Conservation (phyloP, 92 coral and sea anemone genomes). For the Porites cylindrica region DNA sequence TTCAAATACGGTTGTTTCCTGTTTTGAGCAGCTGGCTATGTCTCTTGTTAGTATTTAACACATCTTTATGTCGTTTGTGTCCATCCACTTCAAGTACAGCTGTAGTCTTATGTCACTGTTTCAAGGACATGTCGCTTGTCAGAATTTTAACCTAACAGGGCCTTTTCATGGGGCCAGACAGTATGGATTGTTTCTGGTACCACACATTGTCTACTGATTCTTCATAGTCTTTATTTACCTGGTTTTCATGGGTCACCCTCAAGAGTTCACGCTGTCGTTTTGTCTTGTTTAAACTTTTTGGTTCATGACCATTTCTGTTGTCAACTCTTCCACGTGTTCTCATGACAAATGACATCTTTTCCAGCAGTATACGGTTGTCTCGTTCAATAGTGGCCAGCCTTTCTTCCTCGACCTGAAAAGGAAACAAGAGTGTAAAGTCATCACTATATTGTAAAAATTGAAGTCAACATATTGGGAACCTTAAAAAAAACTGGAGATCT, state of each 20-base stretch:
- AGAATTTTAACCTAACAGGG: too few species aligned
- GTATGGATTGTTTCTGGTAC: too few species aligned
- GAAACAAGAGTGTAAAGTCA: background rate
- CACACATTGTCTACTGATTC: background rate
- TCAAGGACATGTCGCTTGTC: too few species aligned
- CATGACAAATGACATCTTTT: constrained; percentile 97
- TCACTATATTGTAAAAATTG: background rate
- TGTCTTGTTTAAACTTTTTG: constrained; percentile 95
- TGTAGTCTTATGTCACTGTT: too few species aligned
- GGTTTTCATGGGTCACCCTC: constrained; percentile 97
- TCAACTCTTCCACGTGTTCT: constrained; percentile 97
- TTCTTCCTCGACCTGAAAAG: constrained; percentile 88
- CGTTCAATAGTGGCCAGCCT: constrained; percentile 92
- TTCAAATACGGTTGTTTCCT: too few species aligned
- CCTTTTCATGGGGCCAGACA: too few species aligned
- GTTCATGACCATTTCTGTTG: constrained; percentile 91
- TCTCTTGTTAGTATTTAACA: too few species aligned
- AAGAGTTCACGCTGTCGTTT: constrained; percentile 93
- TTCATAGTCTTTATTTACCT: constrained; percentile 50
- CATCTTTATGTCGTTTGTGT: too few species aligned
- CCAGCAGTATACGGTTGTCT: constrained; percentile 94
- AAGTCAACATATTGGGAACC: background rate
- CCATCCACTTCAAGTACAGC: too few species aligned
- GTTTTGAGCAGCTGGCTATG: too few species aligned
- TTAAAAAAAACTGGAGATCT: too few species aligned